Base-by-base conservation (phyloP, 2,888 invertebrate genomes). In the Noctuana brunneofusca region DNA sequence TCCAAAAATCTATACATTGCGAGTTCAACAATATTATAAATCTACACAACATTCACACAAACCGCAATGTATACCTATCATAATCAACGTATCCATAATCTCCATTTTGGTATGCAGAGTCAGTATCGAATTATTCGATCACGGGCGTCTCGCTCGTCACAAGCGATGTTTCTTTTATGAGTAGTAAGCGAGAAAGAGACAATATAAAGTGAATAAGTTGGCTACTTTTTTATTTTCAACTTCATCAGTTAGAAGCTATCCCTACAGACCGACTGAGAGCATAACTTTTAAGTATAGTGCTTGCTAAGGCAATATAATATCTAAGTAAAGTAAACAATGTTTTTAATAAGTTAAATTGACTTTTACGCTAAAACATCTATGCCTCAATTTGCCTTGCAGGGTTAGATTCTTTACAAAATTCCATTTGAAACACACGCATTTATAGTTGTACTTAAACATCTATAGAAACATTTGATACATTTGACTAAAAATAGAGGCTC, bases 401-500 rank as follows among this genome's bases (percentile, higher is more conserved):
- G 58, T 41, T 24, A 41, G 41, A 24, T 58, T 22, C 53, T 38
- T 20, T 30, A 50, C n/a, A 35, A 14, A 22, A 14, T 41, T 55
- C 18, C 22, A 5, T 24, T 16, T 38, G 11, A 18, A 56, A 46
- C 11, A 20, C n/a, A 12, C 14, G 14, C 38, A 38, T 14, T 14
- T 14, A n/a, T n/a, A 35, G 30, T 3, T 35, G 35, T n/a, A n/a
- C 3, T n/a, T 35, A 35, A 4, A n/a, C n/a, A 11, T 4, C 0
- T 43, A 18, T 32, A 35, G 18, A 20, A 35, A 49, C 53, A 53
- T 46, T 30, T 11, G 24, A 53, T 59, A 59, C 32, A 59, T 59
- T 59, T 53, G 59, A 68, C 66, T 66, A 65, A 67, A 68, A 68
- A 65, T 76, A 79, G 79, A 81, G 83, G 80, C 78, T 84, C 75